Evolutionary conservation across 2,113 vertebrate genomes (phyloP), one percentile per base, ranked within the genome.

Genomic region (Chauna torquata): DNA sequence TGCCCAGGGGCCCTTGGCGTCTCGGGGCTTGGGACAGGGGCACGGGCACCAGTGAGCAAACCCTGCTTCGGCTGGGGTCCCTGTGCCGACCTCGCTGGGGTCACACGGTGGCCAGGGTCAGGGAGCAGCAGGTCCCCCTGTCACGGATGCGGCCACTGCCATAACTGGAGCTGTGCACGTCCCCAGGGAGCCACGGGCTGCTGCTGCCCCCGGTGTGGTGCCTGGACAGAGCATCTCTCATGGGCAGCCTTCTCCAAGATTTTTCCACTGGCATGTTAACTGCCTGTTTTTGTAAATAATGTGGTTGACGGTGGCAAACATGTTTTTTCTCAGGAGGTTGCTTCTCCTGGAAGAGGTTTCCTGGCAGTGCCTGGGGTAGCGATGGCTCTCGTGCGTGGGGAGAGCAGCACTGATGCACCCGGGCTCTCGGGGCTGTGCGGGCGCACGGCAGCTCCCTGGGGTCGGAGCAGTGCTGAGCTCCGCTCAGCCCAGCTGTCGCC

Each of bases 241-340:
- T 27, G 0, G n/a, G 38, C 34, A 11, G n/a, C 25, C 88, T 34
- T 47, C n/a, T 62, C 88, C 3, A 28, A 90, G 82, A 32, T 49
- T 87, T 94, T 95, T 85, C 94, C 90, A 15, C 15, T 50, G 87
- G 42, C 52, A 0, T 14, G 27, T 61, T 82, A 18, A 1, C 84
- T 83, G 71, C 79, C 62, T 3, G 1, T 80, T 47, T 45, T 66
- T 42, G 70, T 79, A 75, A 93, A 94, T 75, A 87, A 36, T 4
- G 44, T 1, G n/a, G 81, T 10, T 62, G 78, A 36, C 65, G 17
- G 85, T 6, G 15, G 92, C 90, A 91, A 96, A 96, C 94, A 88
- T 95, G 95, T 97, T 97, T 96, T 96, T 95, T 82, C 96, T 93
- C 85, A 0, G 78, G 95, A 97, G 95, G 59, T 55, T 68, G 87